Percentiles rank a stretch among this genome's conserved stretches.
These are phyloP conservation scores for Oegoconia quadripuncta DNA, from an alignment of 2,888 invertebrate genomes.

Conservation along the genomic window DNA sequence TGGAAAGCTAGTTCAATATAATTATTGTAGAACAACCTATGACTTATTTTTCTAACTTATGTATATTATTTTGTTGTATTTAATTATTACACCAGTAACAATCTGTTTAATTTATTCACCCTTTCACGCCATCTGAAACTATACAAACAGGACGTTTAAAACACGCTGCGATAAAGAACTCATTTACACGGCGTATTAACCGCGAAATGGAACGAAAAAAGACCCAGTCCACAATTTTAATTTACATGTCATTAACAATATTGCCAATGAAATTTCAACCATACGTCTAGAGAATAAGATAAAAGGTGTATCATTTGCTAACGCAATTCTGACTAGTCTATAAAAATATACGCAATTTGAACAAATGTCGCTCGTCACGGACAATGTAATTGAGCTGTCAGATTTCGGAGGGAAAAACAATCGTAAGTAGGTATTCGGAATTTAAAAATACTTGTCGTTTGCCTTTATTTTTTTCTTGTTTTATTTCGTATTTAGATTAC, in stretches of 20 bases:
- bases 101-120: conserved; percentile 65
- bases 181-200: conserved; percentile 74
- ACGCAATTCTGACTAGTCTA: conserved; percentile 25
- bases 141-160: conserved; percentile 64
- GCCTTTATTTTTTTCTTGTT: conserved; percentile 8
- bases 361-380: conserved; percentile 68
- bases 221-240: conserved; percentile 36
- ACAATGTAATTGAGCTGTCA: conserved; percentile 68
- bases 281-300: conserved; percentile 11
- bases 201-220: conserved; percentile 68
- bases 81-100: conserved; percentile 7
- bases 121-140: conserved; percentile 44
- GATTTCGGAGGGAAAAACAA: conserved; percentile 60
- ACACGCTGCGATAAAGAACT: conserved; percentile 71
- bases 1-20: too few species aligned
- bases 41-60: too few species aligned
- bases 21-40: too few species aligned
- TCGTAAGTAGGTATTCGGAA: conserved; percentile 13
- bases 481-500: background rate
- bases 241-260: conserved; percentile 18
- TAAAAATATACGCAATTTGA: conserved; percentile 63
- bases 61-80: too few species aligned
- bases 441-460: conserved; percentile 5
- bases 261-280: conserved; percentile 24
- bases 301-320: conserved; percentile 4